Conservation (phyloP, 1,140 invertebrate species). For the Pseudoatta argentina region DNA sequence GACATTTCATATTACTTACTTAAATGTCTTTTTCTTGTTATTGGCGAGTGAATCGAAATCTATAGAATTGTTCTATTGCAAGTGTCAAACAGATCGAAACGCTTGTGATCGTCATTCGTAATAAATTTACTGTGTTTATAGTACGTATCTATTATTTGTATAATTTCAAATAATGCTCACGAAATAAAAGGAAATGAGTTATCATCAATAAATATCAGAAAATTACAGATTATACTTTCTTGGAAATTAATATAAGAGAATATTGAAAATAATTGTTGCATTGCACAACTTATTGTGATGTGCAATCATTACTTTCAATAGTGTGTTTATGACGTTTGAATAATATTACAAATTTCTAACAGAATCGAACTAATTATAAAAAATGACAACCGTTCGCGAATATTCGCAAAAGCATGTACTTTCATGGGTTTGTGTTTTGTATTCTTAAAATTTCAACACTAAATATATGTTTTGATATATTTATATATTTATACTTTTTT, state of each 20-base stretch:
- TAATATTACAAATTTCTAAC: slow-evolving; percentile 36
- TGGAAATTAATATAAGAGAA: neutral
- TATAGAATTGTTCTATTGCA: slow-evolving; percentile 69
- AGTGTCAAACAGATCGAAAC: slow-evolving; percentile 65
- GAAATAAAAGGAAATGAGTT: neutral
- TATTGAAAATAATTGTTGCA: slow-evolving; percentile 27
- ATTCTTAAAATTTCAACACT: slow-evolving; percentile 81
- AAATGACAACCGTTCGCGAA: slow-evolving; percentile 71
- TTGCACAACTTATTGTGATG: neutral
- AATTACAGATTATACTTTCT: slow-evolving; percentile 5
- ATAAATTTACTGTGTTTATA: slow-evolving; percentile 30
- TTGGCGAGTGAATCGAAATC: slow-evolving; percentile 77
- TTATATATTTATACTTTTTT: slow-evolving; percentile 76
- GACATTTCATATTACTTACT: slow-evolving; percentile 68
- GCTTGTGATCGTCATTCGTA: slow-evolving; percentile 44
- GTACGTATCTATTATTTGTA: slow-evolving; percentile 4
- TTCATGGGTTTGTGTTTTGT: slow-evolving; percentile 85
- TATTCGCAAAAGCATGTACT: slow-evolving; percentile 84
- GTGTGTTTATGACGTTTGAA: neutral
- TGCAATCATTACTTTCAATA: slow-evolving; percentile 35
- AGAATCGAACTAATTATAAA: slow-evolving; percentile 59
- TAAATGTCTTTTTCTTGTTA: slow-evolving; percentile 62
- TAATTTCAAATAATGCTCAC: neutral
- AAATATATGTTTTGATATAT: slow-evolving; percentile 78
- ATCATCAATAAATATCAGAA: neutral